Conservation (phyloP, 2,113 vertebrate species). For the Macrotus californicus region DNA sequence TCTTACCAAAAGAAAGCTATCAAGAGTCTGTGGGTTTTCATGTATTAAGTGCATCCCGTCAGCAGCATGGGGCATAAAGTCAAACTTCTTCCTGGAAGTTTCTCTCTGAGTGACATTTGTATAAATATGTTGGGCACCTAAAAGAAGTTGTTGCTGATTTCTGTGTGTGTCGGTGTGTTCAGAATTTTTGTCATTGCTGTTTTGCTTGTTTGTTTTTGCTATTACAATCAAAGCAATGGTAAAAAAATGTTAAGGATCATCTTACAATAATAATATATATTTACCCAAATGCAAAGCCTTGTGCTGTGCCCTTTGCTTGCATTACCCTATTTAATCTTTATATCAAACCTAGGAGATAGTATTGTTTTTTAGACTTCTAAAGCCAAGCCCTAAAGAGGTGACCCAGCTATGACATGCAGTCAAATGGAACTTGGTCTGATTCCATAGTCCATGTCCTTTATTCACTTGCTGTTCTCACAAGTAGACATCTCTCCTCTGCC, state of each 20-base stretch:
- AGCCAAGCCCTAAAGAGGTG: background rate
- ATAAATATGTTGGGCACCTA: background rate
- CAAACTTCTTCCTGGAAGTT: background rate
- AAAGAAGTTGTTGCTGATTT: background rate
- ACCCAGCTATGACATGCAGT: background rate
- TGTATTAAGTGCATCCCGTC: background rate
- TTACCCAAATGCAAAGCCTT: background rate
- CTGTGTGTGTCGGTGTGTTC: background rate
- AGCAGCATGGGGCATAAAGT: background rate
- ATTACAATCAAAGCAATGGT: background rate
- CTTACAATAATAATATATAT: background rate
- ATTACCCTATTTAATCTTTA: background rate
- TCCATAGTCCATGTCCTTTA: background rate
- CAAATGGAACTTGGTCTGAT: background rate
- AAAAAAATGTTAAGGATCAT: background rate
- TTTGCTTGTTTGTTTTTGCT: background rate
- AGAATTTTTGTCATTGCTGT: background rate
- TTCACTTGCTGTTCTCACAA: background rate
- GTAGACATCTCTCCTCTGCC: background rate
- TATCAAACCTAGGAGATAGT: background rate
- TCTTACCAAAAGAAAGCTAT: background rate
- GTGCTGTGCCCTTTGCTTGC: background rate
- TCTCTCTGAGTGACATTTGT: background rate
- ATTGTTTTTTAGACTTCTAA: background rate
- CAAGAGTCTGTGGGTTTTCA: background rate